Evolutionary conservation across 2,797 vertebrate species (phyloP).

Genomic region (Platyrinchus mystaceus): DNA sequence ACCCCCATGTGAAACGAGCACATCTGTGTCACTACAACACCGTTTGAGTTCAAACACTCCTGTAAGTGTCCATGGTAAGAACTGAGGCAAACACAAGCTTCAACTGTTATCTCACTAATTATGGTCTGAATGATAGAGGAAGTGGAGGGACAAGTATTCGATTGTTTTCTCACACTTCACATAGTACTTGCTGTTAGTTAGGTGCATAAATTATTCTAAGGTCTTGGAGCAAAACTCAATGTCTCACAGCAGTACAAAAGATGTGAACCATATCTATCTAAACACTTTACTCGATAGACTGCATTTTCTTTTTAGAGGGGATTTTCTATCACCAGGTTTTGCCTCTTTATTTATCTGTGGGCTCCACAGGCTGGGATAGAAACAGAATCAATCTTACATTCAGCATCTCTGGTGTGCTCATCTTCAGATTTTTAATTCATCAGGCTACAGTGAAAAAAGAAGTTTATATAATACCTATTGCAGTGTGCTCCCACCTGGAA

Average conservation of each 20-base stretch:
- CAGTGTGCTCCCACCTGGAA: not conserved
- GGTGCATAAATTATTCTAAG: not conserved
- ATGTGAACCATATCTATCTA: not conserved
- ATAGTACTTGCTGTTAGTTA: not conserved
- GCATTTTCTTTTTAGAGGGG: not conserved
- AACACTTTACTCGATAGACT: not conserved
- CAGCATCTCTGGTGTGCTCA: not conserved
- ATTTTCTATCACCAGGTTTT: not conserved
- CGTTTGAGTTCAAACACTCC: not conserved
- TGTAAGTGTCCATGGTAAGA: not conserved
- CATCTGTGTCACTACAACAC: not conserved
- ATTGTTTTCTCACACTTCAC: not conserved
- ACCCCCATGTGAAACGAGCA: accelerated
- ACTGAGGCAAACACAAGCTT: not conserved
- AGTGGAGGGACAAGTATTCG: not conserved
- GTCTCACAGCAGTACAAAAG: not conserved
- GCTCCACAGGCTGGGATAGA: not conserved
- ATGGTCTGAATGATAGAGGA: not conserved
- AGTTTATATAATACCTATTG: not conserved
- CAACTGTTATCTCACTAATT: not conserved
- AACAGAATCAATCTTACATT: not conserved
- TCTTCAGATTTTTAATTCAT: not conserved
- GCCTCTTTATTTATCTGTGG: not conserved
- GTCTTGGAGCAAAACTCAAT: not conserved
- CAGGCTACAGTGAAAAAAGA: not conserved